These are phyloP conservation scores for Brachyopa scutellaris DNA, from an alignment of 2,888 invertebrate genomes.

Conservation along the genomic window DNA sequence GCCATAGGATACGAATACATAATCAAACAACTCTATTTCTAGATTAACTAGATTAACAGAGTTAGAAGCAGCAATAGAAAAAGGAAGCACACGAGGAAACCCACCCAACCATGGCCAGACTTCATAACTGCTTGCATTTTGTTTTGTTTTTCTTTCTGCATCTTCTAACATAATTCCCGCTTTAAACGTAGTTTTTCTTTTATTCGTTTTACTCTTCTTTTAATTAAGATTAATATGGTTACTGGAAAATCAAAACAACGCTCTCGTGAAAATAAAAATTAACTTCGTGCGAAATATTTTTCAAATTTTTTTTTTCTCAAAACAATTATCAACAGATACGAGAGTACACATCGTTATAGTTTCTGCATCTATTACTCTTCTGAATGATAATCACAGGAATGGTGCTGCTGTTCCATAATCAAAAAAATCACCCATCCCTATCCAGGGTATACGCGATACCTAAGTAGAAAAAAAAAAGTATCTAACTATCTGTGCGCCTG, in stretches of 20 bases:
- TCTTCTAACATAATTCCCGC: conserved; percentile 42
- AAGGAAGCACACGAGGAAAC: conserved; percentile 40
- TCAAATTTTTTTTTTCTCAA: no score
- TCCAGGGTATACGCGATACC: no score
- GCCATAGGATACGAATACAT: not conserved
- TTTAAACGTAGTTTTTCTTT: no score
- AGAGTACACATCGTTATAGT: not conserved
- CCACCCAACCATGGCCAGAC: conserved; percentile 47
- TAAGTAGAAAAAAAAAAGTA: conserved; percentile 6
- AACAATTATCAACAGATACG: conserved; percentile 33
- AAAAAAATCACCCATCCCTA: conserved; percentile 67
- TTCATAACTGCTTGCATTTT: not conserved
- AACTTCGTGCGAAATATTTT: conserved; percentile 23
- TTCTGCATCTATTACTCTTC: conserved; percentile 41
- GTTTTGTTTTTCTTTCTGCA: not conserved
- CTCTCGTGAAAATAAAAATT: conserved; percentile 49
- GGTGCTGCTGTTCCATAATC: conserved; percentile 58
- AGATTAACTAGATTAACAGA: conserved; percentile 8
- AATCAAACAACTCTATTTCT: conserved; percentile 10
- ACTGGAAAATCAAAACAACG: conserved; percentile 34
- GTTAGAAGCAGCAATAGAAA: conserved; percentile 43
- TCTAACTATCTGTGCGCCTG: conserved; percentile 24
- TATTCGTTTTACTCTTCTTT: conserved; percentile 4
- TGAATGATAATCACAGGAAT: conserved; percentile 46
- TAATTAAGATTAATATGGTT: conserved; percentile 33